Base-by-base conservation (phyloP, 1,140 invertebrate genomes). In the Achroia grisella region DNA sequence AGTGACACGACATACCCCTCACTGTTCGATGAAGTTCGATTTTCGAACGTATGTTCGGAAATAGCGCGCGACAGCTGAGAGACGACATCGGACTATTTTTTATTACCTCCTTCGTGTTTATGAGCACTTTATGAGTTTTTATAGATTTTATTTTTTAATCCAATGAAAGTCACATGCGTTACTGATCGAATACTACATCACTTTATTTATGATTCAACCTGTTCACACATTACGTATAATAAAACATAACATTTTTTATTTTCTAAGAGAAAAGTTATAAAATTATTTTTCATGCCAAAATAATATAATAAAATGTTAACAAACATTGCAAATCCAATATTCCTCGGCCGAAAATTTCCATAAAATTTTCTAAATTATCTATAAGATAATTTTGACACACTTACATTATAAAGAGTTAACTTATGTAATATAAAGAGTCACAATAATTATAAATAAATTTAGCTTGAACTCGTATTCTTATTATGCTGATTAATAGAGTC, bases 91-190 rank as follows among this genome's bases (percentile, higher is more conserved):
- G 58, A 72, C 54, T 57, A 69, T 75, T 80, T 82, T 82, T 83
- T 80, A 80, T 80, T 76, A 62, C 78, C 76, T 75, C 68, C 74
- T 69, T 68, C 71, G 66, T 80, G 76, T 83, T 83, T 83, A 83
- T 78, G 69, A 75, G 57, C 74, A 74, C 72, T 82, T 74, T 76
- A 80, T 73, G 71, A 75, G 72, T 67, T 72, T 69, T 70, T 75
- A 74, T 78, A 78, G 74, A 74, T 78, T 70, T 71, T 61, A 72
- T 61, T 67, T 66, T 72, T 54, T 64, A 62, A 64, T 68, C 63
- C 55, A 63, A 69, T 58, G 66, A 62, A 62, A 66, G 64, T 72
- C 72, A 71, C 68, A 57, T 30, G 48, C 48, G 44, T 56, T 61
- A 23, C 54, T 60, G 71, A 76, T 81, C 67, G 70, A 65, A 73